Evolutionary conservation across 2,888 invertebrate species (phyloP).

Genomic region (Mythimna ferrago): DNA sequence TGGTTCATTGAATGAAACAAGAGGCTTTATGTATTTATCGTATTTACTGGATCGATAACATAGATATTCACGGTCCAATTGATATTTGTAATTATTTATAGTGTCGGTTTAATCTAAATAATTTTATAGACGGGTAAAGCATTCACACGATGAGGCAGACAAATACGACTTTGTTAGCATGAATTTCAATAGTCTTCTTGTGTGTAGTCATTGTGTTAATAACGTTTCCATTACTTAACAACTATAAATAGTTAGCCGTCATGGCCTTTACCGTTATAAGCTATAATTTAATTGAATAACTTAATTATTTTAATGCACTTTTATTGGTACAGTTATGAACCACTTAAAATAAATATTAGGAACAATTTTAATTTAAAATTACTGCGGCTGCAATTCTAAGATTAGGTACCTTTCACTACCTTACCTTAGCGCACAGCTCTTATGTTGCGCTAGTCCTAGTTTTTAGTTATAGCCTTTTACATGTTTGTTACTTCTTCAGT

Average conservation of each 20-base stretch:
- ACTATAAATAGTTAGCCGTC: constrained; percentile 25
- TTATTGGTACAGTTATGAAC: neutral
- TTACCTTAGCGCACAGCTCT: neutral
- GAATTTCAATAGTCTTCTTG: constrained; percentile 18
- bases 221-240: constrained; percentile 40
- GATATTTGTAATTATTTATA: constrained; percentile 69
- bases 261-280: neutral
- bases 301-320: constrained; percentile 1
- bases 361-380: neutral
- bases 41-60: constrained; percentile 71
- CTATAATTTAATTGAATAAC: constrained; percentile 8
- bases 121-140: constrained; percentile 35
- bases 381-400: neutral
- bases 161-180: constrained; percentile 45
- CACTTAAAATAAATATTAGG: neutral
- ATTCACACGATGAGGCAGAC: constrained; percentile 45
- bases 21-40: constrained; percentile 67
- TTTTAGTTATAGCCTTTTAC: neutral
- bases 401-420: neutral
- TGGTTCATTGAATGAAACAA: constrained; percentile 76
- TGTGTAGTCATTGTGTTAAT: constrained; percentile 21
- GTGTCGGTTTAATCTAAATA: constrained; percentile 58
- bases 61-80: constrained; percentile 68
- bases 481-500: neutral
- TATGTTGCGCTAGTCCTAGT: neutral